phyloP scores from a whole-genome alignment of 1,140 invertebrate genomes.

The Odontomachus brunneus region DNA sequence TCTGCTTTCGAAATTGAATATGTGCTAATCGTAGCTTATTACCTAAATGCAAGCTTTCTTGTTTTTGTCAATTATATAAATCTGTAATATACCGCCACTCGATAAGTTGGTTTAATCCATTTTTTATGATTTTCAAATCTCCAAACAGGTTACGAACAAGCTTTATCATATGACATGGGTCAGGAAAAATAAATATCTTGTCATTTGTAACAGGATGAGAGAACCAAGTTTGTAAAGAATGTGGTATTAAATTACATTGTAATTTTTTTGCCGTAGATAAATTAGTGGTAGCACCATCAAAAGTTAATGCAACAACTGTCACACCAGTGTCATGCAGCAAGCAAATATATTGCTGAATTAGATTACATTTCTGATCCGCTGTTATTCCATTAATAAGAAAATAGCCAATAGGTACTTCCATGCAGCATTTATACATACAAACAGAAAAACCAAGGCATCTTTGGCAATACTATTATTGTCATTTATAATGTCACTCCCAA shows the following conservation, averaged over 20 bases:
- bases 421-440: slow-evolving; percentile 16
- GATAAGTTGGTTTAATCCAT: slow-evolving; percentile 6
- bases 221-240: slow-evolving; percentile 8
- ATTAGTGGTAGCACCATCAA: slow-evolving; percentile 28
- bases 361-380: not conserved
- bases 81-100: not conserved
- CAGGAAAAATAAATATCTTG: slow-evolving; percentile 25
- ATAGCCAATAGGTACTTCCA: slow-evolving; percentile 6
- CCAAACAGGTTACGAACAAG: slow-evolving; percentile 6
- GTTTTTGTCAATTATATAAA: not conserved
- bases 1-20: slow-evolving; percentile 2
- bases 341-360: not conserved
- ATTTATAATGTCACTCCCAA: not conserved
- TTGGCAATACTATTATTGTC: not conserved
- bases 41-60: slow-evolving; percentile 58
- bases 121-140: not conserved
- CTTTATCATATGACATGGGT: slow-evolving; percentile 19
- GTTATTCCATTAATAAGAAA: slow-evolving; percentile 13
- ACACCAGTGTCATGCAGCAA: slow-evolving; percentile 19
- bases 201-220: not conserved
- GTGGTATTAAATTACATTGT: slow-evolving; percentile 6
- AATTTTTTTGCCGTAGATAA: slow-evolving; percentile 13
- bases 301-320: slow-evolving; percentile 1
- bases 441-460: slow-evolving; percentile 6
- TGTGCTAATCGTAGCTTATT: no score